These are phyloP conservation scores for Athalia circularis DNA, from an alignment of 2,888 invertebrate genomes.

Conservation along the genomic window DNA sequence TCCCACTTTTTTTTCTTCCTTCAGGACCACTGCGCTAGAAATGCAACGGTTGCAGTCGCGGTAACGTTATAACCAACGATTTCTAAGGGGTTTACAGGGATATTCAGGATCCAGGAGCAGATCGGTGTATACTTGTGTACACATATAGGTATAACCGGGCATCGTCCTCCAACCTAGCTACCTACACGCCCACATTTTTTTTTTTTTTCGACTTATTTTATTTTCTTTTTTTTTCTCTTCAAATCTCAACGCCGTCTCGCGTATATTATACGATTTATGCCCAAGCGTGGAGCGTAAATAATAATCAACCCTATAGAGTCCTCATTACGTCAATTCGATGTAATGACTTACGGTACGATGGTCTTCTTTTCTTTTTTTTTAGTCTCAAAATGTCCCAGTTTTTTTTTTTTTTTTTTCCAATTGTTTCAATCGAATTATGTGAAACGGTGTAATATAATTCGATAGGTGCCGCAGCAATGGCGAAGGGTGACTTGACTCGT, in stretches of 20 bases:
- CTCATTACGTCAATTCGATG: conserved; percentile 28
- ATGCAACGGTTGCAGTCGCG: too few relatives aligned
- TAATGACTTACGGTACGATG: conserved; percentile 19
- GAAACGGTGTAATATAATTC: too few relatives aligned
- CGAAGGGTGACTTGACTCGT: too few relatives aligned
- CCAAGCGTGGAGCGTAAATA: conserved; percentile 61
- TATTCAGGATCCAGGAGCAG: conserved; percentile 8
- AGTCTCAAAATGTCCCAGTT: background rate
- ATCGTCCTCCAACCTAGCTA: background rate
- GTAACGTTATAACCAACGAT: conserved; percentile 3
- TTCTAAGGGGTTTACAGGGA: background rate
- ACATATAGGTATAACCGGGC: background rate
- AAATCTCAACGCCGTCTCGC: background rate
- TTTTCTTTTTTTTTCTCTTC: background rate
- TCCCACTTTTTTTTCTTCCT: too few relatives aligned
- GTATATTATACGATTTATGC: conserved; percentile 58
- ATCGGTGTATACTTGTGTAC: background rate
- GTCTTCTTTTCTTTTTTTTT: too few relatives aligned
- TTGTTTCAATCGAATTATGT: background rate
- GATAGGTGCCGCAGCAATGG: too few relatives aligned
- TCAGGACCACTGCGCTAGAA: too few relatives aligned
- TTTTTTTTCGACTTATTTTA: background rate
- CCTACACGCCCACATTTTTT: conserved; percentile 35
- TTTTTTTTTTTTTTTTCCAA: background rate
- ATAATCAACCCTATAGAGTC: conserved; percentile 58